Percentiles rank a stretch among this genome's conserved stretches.
phyloP scores from a whole-genome alignment of 2,888 invertebrate species.

The Meteorus cinctellus region DNA sequence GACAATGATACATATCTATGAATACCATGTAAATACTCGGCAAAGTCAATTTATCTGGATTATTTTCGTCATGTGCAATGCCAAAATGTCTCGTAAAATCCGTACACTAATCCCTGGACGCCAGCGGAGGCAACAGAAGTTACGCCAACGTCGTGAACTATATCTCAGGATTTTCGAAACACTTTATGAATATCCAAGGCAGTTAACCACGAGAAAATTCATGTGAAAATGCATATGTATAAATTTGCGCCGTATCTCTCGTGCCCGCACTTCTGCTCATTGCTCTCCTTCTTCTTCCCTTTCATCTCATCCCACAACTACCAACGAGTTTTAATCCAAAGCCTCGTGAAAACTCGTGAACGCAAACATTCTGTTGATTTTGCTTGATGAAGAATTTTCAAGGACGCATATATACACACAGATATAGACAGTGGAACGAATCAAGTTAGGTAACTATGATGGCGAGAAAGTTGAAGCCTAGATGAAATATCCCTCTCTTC shows the following conservation, averaged over 20 bases:
- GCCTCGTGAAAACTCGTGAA: background rate
- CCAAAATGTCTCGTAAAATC: constrained; percentile 36
- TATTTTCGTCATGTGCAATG: constrained; percentile 24
- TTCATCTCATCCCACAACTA: background rate
- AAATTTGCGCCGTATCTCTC: background rate
- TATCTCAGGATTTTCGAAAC: constrained; percentile 42
- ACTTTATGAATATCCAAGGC: constrained; percentile 39
- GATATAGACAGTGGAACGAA: background rate
- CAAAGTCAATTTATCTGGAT: constrained; percentile 33
- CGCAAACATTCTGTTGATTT: background rate
- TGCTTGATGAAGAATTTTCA: constrained; percentile 16
- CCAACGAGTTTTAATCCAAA: constrained; percentile 26
- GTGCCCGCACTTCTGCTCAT: background rate
- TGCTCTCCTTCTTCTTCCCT: background rate
- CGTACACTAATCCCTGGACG: constrained; percentile 12
- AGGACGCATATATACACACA: constrained; percentile 11
- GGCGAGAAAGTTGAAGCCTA: constrained; percentile 1
- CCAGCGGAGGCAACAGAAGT: constrained; percentile 19
- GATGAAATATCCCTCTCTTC: background rate
- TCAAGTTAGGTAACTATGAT: constrained; percentile 5
- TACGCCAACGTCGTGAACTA: constrained; percentile 16
- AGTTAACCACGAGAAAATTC: constrained; percentile 16
- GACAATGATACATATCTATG: background rate
- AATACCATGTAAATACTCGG: background rate
- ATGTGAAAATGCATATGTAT: constrained; percentile 14